Conservation (phyloP, 2,797 vertebrate genomes). For the Remorina albescens region DNA sequence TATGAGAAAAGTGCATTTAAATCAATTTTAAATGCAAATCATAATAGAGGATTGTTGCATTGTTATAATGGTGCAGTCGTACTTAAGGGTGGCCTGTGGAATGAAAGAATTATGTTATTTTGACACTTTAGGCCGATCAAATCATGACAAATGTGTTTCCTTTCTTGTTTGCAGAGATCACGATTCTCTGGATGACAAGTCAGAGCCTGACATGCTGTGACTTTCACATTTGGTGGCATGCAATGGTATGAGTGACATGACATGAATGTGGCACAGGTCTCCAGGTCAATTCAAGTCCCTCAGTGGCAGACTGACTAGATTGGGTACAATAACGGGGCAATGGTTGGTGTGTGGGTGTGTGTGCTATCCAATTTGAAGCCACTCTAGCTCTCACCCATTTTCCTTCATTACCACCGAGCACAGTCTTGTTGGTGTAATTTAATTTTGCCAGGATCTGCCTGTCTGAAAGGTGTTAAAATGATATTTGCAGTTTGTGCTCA, state of each 20-base stretch:
- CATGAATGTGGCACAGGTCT: neutral
- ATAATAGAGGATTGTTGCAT: neutral
- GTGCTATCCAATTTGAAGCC: conserved; percentile 1
- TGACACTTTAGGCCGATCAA: neutral
- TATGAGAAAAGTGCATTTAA: neutral
- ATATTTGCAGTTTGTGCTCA: conserved; percentile 43
- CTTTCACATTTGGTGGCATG: neutral
- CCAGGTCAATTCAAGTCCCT: conserved; percentile 1
- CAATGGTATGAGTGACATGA: neutral
- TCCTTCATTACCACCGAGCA: conserved; percentile 26
- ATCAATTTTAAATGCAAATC: neutral
- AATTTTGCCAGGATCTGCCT: conserved; percentile 23
- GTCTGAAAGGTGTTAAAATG: conserved; percentile 48
- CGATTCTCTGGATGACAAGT: neutral
- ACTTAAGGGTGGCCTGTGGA: neutral
- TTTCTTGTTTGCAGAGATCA: neutral
- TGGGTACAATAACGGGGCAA: neutral
- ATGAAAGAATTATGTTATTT: conserved; percentile 7
- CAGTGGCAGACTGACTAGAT: neutral
- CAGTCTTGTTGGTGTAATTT: conserved; percentile 40
- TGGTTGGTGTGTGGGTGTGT: neutral
- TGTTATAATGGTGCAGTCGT: neutral
- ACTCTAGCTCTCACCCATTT: conserved; percentile 17
- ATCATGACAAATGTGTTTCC: neutral
- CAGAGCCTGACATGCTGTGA: neutral